Evolutionary conservation across 2,797 vertebrate genomes (phyloP).

Genomic region (Xerus rutilus): DNA sequence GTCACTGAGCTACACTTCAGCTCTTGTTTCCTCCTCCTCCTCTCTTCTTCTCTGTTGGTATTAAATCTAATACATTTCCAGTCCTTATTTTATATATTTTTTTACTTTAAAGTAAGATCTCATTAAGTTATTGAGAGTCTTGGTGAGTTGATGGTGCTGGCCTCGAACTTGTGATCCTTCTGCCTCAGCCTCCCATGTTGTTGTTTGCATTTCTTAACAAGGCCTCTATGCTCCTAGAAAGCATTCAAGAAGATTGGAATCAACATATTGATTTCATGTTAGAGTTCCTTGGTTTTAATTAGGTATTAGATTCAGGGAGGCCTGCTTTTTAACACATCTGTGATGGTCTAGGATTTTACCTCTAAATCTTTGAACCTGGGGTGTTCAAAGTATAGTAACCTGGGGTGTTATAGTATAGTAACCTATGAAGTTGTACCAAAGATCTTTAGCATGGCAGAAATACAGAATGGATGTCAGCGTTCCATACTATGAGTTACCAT

Average conservation of each 20-base stretch:
- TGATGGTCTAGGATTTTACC: conserved; percentile 24
- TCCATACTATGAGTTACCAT: neutral
- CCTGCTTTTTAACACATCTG: neutral
- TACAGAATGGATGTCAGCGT: neutral
- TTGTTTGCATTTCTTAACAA: neutral
- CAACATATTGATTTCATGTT: conserved; percentile 56
- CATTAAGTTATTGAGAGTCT: neutral
- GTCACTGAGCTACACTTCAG: neutral
- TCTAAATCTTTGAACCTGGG: neutral
- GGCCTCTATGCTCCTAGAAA: neutral
- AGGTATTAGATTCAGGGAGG: neutral
- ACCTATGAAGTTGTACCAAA: neutral
- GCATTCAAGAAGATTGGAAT: conserved; percentile 8
- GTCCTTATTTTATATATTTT: neutral
- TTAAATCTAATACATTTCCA: neutral
- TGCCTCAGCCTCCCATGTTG: neutral
- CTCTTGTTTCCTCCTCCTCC: neutral
- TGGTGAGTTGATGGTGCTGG: neutral
- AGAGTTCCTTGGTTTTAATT: conserved; percentile 48
- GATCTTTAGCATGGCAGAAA: conserved; percentile 12
- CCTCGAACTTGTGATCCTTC: neutral
- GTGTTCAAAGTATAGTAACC: neutral
- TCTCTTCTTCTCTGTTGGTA: neutral
- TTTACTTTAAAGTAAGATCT: neutral
- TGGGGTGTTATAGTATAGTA: neutral